A percentile compares a stretch with the other conserved stretches of the same genome.
Evolutionary conservation across 2,797 vertebrate species (phyloP).

Genomic region (Dicrostonyx torquatus): DNA sequence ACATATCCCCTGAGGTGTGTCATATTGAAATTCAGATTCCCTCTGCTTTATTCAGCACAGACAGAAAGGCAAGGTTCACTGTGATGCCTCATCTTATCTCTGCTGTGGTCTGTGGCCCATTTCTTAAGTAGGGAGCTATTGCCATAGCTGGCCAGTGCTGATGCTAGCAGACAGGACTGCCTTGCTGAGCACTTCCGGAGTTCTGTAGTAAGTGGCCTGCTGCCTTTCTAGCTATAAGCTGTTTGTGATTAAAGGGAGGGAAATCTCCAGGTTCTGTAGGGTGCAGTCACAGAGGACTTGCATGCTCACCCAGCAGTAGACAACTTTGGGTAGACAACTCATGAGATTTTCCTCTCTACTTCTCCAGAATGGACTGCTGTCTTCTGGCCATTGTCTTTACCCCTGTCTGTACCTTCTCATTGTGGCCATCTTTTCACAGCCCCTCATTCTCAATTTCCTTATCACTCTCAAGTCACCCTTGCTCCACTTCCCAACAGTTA

Average conservation of each 20-base stretch:
- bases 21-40: neutral
- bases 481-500: neutral
- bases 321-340: neutral
- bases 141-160: neutral
- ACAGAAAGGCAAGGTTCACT: neutral
- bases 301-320: neutral
- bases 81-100: neutral
- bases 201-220: neutral
- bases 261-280: neutral
- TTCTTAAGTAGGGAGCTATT: neutral
- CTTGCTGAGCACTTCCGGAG: neutral
- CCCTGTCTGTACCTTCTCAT: neutral
- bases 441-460: neutral
- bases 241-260: neutral
- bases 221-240: no score
- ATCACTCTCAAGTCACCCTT: neutral
- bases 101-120: neutral
- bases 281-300: neutral
- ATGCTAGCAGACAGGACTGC: neutral
- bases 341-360: neutral
- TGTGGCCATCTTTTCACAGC: neutral
- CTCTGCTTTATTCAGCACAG: neutral
- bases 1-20: neutral
- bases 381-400: neutral
- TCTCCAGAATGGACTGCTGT: neutral